Percentiles rank a stretch among this genome's conserved stretches.
These are phyloP conservation scores for Drosophila longiperda DNA, from an alignment of 2,888 invertebrate species.

Conservation along the genomic window DNA sequence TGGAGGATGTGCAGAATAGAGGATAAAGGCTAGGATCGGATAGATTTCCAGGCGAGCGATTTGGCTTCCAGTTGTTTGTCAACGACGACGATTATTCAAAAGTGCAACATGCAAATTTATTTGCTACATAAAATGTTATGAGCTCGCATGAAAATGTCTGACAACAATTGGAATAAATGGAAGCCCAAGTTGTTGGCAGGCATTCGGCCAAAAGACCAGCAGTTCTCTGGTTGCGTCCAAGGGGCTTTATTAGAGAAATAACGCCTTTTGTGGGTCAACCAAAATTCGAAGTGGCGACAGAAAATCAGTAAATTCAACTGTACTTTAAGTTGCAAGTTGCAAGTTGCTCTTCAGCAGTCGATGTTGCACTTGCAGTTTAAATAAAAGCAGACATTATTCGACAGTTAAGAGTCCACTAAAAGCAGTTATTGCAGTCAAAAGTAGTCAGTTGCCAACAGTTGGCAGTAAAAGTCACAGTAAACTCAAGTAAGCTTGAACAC, in stretches of 20 bases:
- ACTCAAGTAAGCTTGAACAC: slow-evolving; percentile 34
- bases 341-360: slow-evolving; percentile 6
- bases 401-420: slow-evolving; percentile 12
- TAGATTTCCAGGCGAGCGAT: slow-evolving; percentile 66
- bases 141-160: slow-evolving; percentile 80
- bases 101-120: slow-evolving; percentile 81
- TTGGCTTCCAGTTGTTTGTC: slow-evolving; percentile 79
- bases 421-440: slow-evolving; percentile 11
- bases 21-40: slow-evolving; percentile 21
- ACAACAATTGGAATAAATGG: slow-evolving; percentile 69
- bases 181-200: slow-evolving; percentile 60
- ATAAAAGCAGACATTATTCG: slow-evolving; percentile 5
- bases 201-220: slow-evolving; percentile 10
- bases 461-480: slow-evolving; percentile 18
- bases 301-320: slow-evolving; percentile 6
- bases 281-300: neutral
- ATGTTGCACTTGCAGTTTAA: slow-evolving; percentile 29
- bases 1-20: neutral
- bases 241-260: slow-evolving; percentile 5
- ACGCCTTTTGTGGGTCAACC: slow-evolving; percentile 19
- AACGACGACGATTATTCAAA: slow-evolving; percentile 77
- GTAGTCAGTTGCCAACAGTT: slow-evolving; percentile 8
- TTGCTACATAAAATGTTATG: slow-evolving; percentile 79
- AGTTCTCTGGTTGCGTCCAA: no score
- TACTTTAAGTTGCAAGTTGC: slow-evolving; percentile 5